phyloP scores from a whole-genome alignment of 1,140 invertebrate species.

The Bombus breviceps region DNA sequence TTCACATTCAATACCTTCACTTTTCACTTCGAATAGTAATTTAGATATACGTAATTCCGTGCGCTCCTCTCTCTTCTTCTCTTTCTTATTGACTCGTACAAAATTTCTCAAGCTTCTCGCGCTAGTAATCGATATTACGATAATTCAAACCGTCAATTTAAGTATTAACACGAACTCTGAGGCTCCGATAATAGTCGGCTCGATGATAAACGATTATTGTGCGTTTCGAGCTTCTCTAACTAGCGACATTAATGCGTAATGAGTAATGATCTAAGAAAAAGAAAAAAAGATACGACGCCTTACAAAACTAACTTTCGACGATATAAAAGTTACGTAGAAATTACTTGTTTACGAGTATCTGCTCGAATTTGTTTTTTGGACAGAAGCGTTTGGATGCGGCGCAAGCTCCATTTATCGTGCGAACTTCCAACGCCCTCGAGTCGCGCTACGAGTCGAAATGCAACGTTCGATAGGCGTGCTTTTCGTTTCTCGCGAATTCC shows the following conservation, averaged over 20 bases:
- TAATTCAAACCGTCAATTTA: background rate
- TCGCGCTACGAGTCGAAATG: background rate
- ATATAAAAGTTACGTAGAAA: conserved; percentile 15
- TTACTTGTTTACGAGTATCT: background rate
- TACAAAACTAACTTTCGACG: conserved; percentile 20
- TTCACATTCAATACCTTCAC: background rate
- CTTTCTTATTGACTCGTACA: background rate
- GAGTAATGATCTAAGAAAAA: background rate
- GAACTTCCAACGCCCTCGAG: background rate
- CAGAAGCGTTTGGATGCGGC: background rate
- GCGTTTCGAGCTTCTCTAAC: background rate
- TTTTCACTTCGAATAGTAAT: background rate
- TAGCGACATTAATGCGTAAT: background rate
- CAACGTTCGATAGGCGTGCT: background rate
- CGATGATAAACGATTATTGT: conserved; percentile 6
- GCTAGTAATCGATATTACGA: background rate
- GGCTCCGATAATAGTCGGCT: background rate
- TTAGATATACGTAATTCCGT: background rate
- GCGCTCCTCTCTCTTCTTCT: too few relatives aligned
- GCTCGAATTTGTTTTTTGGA: background rate
- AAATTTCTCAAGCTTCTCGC: background rate
- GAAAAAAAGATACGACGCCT: background rate
- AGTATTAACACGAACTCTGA: background rate
- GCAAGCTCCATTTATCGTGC: background rate
- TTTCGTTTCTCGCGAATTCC: background rate